Percentiles rank a stretch among this genome's conserved stretches.
These are phyloP conservation scores for Meandrusa payeni DNA, from an alignment of 2,888 invertebrate species.

Conservation along the genomic window DNA sequence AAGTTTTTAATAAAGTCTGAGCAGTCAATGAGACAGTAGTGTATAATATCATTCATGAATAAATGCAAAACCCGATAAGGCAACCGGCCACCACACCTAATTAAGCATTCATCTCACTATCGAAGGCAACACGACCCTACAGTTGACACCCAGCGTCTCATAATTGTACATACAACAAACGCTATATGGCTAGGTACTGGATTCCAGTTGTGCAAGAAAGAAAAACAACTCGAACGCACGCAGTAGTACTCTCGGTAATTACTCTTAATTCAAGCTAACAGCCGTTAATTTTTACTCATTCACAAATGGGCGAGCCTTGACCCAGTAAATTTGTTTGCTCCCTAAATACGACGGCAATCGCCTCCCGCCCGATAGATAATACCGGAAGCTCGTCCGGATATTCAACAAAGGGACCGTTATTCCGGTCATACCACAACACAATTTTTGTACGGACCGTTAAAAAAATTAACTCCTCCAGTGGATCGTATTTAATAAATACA, in stretches of 20 bases:
- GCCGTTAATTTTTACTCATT: slow-evolving; percentile 45
- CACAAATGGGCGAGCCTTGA: slow-evolving; percentile 60
- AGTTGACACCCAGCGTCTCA: slow-evolving; percentile 10
- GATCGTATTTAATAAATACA: too few species aligned
- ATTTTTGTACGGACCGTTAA: slow-evolving; percentile 14
- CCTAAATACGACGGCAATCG: slow-evolving; percentile 51
- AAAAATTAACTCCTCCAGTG: too few species aligned
- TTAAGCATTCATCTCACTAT: slow-evolving; percentile 18
- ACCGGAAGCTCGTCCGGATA: slow-evolving; percentile 64
- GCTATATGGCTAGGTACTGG: slow-evolving; percentile 2
- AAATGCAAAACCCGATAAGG: slow-evolving; percentile 14
- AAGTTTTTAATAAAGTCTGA: neutral
- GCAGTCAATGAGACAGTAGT: slow-evolving; percentile 13
- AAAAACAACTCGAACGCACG: slow-evolving; percentile 11
- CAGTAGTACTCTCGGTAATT: slow-evolving; percentile 40
- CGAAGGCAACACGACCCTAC: slow-evolving; percentile 8
- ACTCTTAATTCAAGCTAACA: slow-evolving; percentile 47
- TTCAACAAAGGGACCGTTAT: slow-evolving; percentile 70
- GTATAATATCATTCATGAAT: slow-evolving; percentile 18
- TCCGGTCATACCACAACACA: slow-evolving; percentile 40
- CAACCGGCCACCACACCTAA: slow-evolving; percentile 6
- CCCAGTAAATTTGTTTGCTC: slow-evolving; percentile 62
- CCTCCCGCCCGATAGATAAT: slow-evolving; percentile 59
- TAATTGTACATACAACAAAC: slow-evolving; percentile 7
- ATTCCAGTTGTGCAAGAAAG: slow-evolving; percentile 14